Percentiles rank a stretch among this genome's conserved stretches.
Evolutionary conservation across 1,140 invertebrate genomes (phyloP).

Genomic region (Pseudomyrmex cubaensis): DNA sequence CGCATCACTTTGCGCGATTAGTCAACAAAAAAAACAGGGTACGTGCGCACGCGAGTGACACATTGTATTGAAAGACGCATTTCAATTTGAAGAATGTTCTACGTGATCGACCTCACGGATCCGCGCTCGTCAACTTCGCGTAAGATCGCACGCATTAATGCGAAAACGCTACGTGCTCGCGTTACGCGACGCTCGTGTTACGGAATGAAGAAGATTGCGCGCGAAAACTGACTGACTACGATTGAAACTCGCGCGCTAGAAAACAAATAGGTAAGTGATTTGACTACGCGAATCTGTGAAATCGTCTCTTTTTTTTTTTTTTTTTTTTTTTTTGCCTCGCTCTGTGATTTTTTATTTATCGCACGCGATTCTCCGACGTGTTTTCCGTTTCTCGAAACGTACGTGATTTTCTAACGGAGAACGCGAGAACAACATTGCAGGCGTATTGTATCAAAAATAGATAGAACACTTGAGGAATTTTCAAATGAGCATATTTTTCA

Average conservation of each 20-base stretch:
- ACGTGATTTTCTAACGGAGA: conserved; percentile 53
- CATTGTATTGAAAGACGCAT: conserved; percentile 57
- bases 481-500: conserved; percentile 24
- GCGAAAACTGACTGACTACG: no score
- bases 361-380: conserved; percentile 1
- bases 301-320: background rate
- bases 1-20: conserved; percentile 7
- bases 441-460: conserved; percentile 18
- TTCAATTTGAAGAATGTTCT: conserved; percentile 50
- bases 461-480: conserved; percentile 27
- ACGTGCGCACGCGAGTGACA: conserved; percentile 21
- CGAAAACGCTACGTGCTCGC: conserved; percentile 26
- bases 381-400: conserved; percentile 43
- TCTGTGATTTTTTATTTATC: conserved; percentile 51
- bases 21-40: conserved; percentile 11
- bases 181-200: background rate
- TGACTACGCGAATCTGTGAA: no score
- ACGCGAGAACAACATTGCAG: conserved; percentile 19
- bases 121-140: conserved; percentile 19
- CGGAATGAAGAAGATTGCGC: no score
- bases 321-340: conserved; percentile 25
- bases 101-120: conserved; percentile 64
- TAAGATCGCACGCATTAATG: conserved; percentile 19
- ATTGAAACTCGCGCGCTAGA: no score
- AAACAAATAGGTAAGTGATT: no score